Evolutionary conservation across 2,113 vertebrate species (phyloP).

Genomic region (Rhinopomastus cyanomelas): DNA sequence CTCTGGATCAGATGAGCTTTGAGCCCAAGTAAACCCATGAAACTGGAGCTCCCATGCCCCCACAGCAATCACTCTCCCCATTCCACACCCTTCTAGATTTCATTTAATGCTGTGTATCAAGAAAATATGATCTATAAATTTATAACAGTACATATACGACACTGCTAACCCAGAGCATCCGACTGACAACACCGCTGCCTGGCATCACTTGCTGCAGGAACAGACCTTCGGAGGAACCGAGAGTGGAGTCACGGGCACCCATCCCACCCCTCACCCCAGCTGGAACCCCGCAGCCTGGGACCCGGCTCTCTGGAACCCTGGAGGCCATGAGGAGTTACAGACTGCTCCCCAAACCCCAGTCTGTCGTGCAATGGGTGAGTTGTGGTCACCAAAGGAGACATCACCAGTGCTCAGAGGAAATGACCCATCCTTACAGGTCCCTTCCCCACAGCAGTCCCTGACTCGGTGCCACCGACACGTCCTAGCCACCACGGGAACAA

Average conservation of each 20-base stretch:
- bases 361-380: neutral
- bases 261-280: neutral
- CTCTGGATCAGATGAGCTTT: too few relatives aligned
- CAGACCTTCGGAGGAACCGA: neutral
- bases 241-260: neutral
- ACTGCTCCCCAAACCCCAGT: neutral
- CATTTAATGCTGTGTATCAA: neutral
- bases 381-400: neutral
- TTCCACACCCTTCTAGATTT: neutral
- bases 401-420: accelerated
- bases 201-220: neutral
- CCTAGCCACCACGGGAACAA: neutral
- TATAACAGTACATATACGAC: neutral
- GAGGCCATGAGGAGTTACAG: neutral
- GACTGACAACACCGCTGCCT: constrained; percentile 2
- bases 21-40: accelerated
- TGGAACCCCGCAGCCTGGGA: neutral
- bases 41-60: accelerated
- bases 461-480: accelerated
- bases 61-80: neutral
- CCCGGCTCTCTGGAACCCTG: neutral
- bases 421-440: accelerated
- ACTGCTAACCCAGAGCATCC: neutral
- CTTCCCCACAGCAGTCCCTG: neutral
- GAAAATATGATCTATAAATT: neutral